These are phyloP conservation scores for Noctua fimbriata DNA, from an alignment of 2,888 invertebrate genomes.

Conservation along the genomic window DNA sequence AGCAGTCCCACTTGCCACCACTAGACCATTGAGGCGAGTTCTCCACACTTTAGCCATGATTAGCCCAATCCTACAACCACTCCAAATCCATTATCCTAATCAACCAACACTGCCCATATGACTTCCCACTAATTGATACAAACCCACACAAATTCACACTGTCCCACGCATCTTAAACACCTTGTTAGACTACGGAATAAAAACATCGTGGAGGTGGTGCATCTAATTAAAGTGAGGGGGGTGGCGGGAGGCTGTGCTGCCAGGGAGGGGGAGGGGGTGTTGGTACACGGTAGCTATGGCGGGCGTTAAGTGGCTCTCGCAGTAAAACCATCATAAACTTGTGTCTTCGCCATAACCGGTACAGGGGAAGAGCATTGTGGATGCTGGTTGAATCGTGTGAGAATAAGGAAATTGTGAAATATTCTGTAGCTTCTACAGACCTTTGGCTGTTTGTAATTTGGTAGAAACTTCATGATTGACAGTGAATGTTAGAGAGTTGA, in stretches of 20 bases:
- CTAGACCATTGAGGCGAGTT: too few species aligned
- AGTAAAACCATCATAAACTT: slow-evolving; percentile 89
- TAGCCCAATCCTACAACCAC: background rate
- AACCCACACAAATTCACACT: slow-evolving; percentile 56
- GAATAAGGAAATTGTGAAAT: background rate
- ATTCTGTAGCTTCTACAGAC: background rate
- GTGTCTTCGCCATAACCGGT: slow-evolving; percentile 82
- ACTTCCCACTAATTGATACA: slow-evolving; percentile 26
- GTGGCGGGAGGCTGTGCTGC: slow-evolving; percentile 38
- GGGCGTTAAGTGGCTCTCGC: slow-evolving; percentile 88
- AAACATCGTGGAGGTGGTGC: slow-evolving; percentile 77
- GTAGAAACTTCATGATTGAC: background rate
- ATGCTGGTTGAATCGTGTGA: background rate
- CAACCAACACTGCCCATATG: background rate
- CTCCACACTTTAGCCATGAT: background rate
- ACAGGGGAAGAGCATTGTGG: slow-evolving; percentile 70
- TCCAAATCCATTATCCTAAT: background rate
- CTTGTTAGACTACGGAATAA: slow-evolving; percentile 77
- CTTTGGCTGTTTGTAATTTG: background rate
- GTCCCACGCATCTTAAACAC: slow-evolving; percentile 66
- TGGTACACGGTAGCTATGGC: slow-evolving; percentile 82
- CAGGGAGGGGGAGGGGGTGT: slow-evolving; percentile 64
- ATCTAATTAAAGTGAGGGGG: slow-evolving; percentile 78
- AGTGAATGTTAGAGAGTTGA: background rate
- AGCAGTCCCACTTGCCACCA: too few species aligned